Evolutionary conservation across 2,797 vertebrate species (phyloP), one percentile per base, ranked within the genome.

Genomic region (Psittacula derbiana): DNA sequence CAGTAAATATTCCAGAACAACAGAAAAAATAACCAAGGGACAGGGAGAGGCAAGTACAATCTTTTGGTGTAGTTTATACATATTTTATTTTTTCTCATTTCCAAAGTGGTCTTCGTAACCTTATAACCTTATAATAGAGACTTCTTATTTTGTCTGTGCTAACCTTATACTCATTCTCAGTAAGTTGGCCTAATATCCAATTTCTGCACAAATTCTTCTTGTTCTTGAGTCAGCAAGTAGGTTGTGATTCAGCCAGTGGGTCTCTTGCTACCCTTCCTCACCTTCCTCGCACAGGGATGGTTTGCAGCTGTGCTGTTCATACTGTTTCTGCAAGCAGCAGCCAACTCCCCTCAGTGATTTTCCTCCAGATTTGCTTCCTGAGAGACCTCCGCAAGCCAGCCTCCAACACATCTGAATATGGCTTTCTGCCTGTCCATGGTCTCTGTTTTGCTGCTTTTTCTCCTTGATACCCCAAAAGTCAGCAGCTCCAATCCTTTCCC

Each of bases 391-490:
- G 40, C 25, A 71, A 75, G 25, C 13, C 0, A 0, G 20, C 9
- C 6, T 86, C 50, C 15, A 2, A 33, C 8, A 2, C 0, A 0
- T 16, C 33, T 41, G 50, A 62, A 82, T 70, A 6, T 16, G 1
- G 11, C 7, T 73, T 93, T 55, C 49, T 72, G 16, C 18, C 13
- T 5, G 3, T 11, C 31, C 5, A 3, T 16, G 17, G 16, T 69
- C 30, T 81, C 64, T 2, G 1, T 55, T 93, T 50, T 38, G 1
- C 44, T 71, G 20, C 3, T 52, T 69, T 82, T 89, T 61, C 52
- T 80, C 24, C 12, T 70, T 69, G 31, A 80, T 21, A n/a, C 4
- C 7, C 12, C 58, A 69, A 33, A 27, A 73, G 8, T 12, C 21
- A 81, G 21, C n/a, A 84, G 11, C 11, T 86, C 46, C 18, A 10